These are phyloP conservation scores for Bombyx mori DNA, from an alignment of 1,140 invertebrate genomes.

Conservation along the genomic window DNA sequence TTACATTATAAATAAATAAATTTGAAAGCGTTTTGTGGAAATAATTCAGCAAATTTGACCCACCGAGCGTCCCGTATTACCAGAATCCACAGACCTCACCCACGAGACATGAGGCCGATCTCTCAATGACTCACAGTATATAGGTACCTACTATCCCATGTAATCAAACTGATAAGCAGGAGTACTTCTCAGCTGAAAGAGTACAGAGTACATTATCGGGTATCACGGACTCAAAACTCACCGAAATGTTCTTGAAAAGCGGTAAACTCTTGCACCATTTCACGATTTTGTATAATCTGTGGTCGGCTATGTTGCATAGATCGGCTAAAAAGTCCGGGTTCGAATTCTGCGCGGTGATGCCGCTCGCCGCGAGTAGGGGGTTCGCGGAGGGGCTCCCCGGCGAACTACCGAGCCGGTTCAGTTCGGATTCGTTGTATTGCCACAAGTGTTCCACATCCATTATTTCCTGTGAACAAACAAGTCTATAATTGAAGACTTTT, in stretches of 20 bases:
- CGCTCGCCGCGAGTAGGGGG: conserved; percentile 75
- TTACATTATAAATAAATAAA: no score
- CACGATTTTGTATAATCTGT: conserved; percentile 96
- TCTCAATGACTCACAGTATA: no score
- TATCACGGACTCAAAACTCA: conserved; percentile 45
- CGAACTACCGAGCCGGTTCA: conserved; percentile 73
- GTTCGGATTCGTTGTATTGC: conserved; percentile 86
- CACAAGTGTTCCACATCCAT: conserved; percentile 95
- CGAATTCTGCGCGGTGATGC: conserved; percentile 76
- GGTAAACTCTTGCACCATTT: conserved; percentile 98
- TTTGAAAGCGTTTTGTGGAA: no score
- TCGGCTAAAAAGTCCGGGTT: conserved; percentile 88
- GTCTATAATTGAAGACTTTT: no score
- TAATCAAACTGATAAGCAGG: no score
- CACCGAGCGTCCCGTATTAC: no score
- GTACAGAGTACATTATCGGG: conserved; percentile 9
- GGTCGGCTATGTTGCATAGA: conserved; percentile 94
- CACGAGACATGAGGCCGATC: no score
- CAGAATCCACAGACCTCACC: no score
- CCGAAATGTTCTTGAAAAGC: conserved; percentile 95
- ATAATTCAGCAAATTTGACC: no score
- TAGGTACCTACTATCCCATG: no score
- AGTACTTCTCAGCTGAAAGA: no score
- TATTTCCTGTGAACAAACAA: conserved; percentile 79
- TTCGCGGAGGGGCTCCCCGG: conserved; percentile 61